Evolutionary conservation across 2,888 invertebrate species (phyloP).

Genomic region (Dryomyza anilis): DNA sequence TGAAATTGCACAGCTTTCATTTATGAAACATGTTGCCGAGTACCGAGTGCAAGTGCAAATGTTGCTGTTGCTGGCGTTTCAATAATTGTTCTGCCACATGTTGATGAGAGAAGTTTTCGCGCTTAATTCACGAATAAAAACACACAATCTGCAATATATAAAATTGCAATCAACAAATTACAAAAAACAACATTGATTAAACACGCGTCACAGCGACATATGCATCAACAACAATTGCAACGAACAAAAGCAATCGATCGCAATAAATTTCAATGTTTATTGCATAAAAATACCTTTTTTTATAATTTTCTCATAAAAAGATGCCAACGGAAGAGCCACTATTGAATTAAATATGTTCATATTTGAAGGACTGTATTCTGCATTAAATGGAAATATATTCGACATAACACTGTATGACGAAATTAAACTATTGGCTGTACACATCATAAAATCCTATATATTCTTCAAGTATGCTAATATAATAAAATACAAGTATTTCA

Average conservation of each 20-base stretch:
- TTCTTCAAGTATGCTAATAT: too few relatives aligned
- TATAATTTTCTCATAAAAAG: background rate
- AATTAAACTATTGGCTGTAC: too few relatives aligned
- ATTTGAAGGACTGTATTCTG: background rate
- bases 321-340: background rate
- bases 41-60: too few relatives aligned
- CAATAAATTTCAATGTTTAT: background rate
- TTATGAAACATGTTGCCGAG: too few relatives aligned
- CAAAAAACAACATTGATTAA: background rate
- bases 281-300: background rate
- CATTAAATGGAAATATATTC: too few relatives aligned
- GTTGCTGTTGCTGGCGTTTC: background rate
- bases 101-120: background rate
- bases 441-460: too few relatives aligned
- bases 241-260: slow-evolving; percentile 1
- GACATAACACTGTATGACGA: too few relatives aligned
- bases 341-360: background rate
- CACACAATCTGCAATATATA: background rate
- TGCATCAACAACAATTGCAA: slow-evolving; percentile 1
- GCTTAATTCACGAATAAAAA: slow-evolving; percentile 5
- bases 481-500: too few relatives aligned
- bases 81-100: slow-evolving; percentile 1
- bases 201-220: background rate
- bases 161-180: background rate
- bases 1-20: too few relatives aligned